Base-by-base conservation (phyloP, 35 echinoderm and acorn worm genomes). In the Hemicentrotus pulcherrimus region DNA sequence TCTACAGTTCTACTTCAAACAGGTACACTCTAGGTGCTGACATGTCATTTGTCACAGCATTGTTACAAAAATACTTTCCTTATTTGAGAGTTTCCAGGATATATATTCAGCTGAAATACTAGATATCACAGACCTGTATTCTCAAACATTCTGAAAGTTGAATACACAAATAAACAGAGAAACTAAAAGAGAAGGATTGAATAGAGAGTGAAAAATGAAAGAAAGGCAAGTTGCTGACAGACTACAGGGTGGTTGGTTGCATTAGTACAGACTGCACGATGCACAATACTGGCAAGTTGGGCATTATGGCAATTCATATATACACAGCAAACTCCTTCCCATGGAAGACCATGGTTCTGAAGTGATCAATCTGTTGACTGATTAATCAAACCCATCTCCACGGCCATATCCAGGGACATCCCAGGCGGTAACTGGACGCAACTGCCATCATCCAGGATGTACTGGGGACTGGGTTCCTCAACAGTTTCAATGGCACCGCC, bases 401-500 rank as follows among this genome's bases (percentile, higher is more conserved):
- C 91, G 11, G 91, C 91, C 91, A 93, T 93, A 31, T 93, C 91
- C 45, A 93, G 46, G 46, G 91, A 58, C 91, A 93, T 50, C 47
- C 91, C 91, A 2, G 45, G 47, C 2, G 91, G 91, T 48, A 93
- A 14, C 47, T 93, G 91, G 14, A 93, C 91, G 41, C 91, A 93
- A 28, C 91, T 93, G 46, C 91, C 91, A n/a, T 93, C 91, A 15
- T 93, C 91, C 46, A 93, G 48, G 32, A 93, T 58, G 46, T 50
- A 93, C 91, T 93, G 91, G 4, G 88, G 88, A n/a, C 65, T 78
- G 31, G 88, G 88, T 31, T 93, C 91, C 91, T 93, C 91, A 13
- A 93, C 91, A 11, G 91, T 93, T 32, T 95, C 92, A 46, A 93
- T 91, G 32, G 96, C 94, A 31, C 94, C 97, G 9, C 92, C 96